Conservation (phyloP, 1,140 invertebrate species). For the Polyergus mexicanus region DNA sequence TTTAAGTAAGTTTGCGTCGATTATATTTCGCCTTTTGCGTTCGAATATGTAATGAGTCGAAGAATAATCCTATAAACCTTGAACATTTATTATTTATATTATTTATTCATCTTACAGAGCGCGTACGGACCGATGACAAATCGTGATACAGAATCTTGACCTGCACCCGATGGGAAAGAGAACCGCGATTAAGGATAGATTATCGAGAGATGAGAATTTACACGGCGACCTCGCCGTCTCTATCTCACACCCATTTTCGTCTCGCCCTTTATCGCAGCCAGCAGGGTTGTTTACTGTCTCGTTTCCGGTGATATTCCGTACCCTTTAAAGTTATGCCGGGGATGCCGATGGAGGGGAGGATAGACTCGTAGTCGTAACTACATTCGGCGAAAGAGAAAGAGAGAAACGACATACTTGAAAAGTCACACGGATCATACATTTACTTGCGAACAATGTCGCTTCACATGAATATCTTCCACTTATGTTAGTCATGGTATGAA, state of each 20-base stretch:
- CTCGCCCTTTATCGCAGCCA: constrained; percentile 71
- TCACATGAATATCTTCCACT: not conserved
- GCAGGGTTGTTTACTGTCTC: constrained; percentile 73
- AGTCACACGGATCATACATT: not conserved
- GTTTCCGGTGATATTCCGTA: constrained; percentile 73
- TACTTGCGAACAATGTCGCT: constrained; percentile 23
- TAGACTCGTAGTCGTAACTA: constrained; percentile 15
- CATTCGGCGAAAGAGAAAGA: not conserved
- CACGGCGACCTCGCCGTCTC: constrained; percentile 55
- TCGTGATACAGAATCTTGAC: not conserved
- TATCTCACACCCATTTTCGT: constrained; percentile 33
- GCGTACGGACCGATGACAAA: constrained; percentile 14
- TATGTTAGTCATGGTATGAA: constrained; percentile 27
- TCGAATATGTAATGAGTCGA: too few species aligned
- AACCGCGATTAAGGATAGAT: constrained; percentile 79
- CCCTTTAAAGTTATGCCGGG: constrained; percentile 67
- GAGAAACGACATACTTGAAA: constrained; percentile 54
- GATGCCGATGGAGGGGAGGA: not conserved
- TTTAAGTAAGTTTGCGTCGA: not conserved
- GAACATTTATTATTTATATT: too few species aligned
- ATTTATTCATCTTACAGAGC: not conserved
- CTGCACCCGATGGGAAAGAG: constrained; percentile 13
- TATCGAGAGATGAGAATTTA: constrained; percentile 80
- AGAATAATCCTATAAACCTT: too few species aligned
- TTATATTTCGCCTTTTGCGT: not conserved